Base-by-base conservation (phyloP, 2,797 vertebrate species). In the Sebastes oblongus region DNA sequence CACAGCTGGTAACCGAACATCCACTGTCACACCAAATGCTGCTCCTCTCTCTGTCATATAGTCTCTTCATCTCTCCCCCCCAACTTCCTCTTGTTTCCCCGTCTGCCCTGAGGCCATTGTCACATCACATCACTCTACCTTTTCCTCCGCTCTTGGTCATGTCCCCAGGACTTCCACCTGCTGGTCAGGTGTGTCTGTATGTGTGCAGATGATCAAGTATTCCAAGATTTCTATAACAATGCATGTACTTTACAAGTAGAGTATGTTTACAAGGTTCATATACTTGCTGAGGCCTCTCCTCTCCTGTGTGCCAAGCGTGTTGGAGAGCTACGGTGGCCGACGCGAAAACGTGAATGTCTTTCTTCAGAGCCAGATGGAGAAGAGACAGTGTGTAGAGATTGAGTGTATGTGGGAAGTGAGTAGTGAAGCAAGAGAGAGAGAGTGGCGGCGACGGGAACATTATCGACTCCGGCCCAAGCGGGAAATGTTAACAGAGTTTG, bases 1-100 rank as follows among this genome's bases (percentile, higher is more conserved):
- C 90, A 86, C 89, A 93, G 90, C 91, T 91, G 90, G 81, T 88
- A 81, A 81, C 65, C 54, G 84, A 88, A 84, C 87, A 72, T 78
- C 77, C 85, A 66, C 86, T 80, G 78, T 80, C 80, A 77, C 73
- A 78, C 66, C 69, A 34, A 72, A 77, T 76, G 71, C 58, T 67
- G 36, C 16, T 72, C 59, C 75, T 66, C 77, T 65, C 70, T 71
- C 77, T 74, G 82, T 78, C 84, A 74, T 66, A 24, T 4, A 68
- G 71, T 27, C 66, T 89, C 80, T 82, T 73, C 80, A 73, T 58
- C 82, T 69, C 42, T 39, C 10, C 29, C 30, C 55, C 62, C 61
- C 65, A 50, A 46, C 80, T 83, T 67, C 66, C 55, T 70, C 69
- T 54, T 54, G 72, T 52, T 60, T 34, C 12, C 29, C 71, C 13